phyloP scores from a whole-genome alignment of 2,797 vertebrate species.

The Arctocebus calabarensis region DNA sequence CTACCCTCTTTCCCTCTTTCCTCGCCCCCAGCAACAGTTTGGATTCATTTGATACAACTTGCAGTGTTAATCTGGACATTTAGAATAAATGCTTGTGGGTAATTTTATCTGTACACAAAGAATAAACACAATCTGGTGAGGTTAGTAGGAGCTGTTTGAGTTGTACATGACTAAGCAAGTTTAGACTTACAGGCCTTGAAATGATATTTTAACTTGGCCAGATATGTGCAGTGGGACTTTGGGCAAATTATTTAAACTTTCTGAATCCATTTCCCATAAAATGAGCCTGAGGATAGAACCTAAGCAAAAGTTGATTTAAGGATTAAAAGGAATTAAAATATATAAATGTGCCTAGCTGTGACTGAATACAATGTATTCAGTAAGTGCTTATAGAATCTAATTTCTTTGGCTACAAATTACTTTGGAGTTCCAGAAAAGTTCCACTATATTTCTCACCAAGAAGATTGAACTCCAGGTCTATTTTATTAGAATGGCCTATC shows the following conservation, averaged over 20 bases:
- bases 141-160: conserved; percentile 48
- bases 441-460: conserved; percentile 34
- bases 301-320: conserved; percentile 20
- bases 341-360: neutral
- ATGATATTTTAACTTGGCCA: conserved; percentile 11
- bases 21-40: conserved; percentile 63
- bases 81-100: conserved; percentile 59
- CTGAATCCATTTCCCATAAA: conserved; percentile 12
- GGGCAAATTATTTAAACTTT: conserved; percentile 36
- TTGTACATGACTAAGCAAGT: conserved; percentile 24
- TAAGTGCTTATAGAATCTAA: neutral
- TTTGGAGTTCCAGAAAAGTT: neutral
- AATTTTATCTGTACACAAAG: conserved; percentile 75
- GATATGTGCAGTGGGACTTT: neutral
- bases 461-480: neutral
- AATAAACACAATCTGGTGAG: conserved; percentile 72
- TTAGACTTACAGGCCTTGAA: conserved; percentile 14
- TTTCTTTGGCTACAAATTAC: conserved; percentile 27
- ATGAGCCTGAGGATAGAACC: neutral
- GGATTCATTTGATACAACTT: conserved; percentile 57
- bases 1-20: neutral
- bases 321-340: conserved; percentile 67
- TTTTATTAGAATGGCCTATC: conserved; percentile 41
- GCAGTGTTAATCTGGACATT: conserved; percentile 75
- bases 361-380: neutral